Percentiles rank a stretch among this genome's conserved stretches.
Conservation (phyloP, 2,888 invertebrate species). For the Drosophila percnosoma region DNA sequence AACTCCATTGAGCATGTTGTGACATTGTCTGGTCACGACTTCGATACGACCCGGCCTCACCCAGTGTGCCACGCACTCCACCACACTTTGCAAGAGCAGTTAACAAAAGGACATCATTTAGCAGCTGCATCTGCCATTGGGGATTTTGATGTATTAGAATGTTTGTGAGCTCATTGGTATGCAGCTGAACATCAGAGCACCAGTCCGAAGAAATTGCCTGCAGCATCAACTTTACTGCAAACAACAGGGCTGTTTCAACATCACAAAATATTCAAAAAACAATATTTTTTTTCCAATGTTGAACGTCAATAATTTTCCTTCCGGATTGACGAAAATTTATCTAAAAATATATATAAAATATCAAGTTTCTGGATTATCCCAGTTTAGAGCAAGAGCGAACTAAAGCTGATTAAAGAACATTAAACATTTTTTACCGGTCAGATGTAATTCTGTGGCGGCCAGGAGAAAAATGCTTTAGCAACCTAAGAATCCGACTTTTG, state of each 20-base stretch:
- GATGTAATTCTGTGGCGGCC: not conserved
- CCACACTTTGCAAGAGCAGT: not conserved
- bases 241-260: constrained; percentile 5
- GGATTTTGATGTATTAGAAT: constrained; percentile 66
- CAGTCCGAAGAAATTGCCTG: constrained; percentile 13
- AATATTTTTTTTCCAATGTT: not conserved
- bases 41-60: not conserved
- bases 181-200: constrained; percentile 20
- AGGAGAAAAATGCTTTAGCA: constrained; percentile 6
- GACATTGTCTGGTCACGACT: constrained; percentile 6
- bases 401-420: not conserved
- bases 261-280: not conserved
- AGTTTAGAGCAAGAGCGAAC: not conserved
- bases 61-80: not conserved
- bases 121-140: constrained; percentile 32
- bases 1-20: constrained; percentile 5
- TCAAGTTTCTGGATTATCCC: not conserved
- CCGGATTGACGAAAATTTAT: not conserved
- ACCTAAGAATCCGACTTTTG: constrained; percentile 1
- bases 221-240: constrained; percentile 1
- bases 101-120: constrained; percentile 48
- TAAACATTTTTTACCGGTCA: not conserved
- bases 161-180: constrained; percentile 59
- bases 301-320: not conserved
- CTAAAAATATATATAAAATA: not conserved